Percentiles rank a stretch among this genome's conserved stretches.
Conservation (phyloP, 2,888 invertebrate genomes). For the Yponomeuta cagnagella region DNA sequence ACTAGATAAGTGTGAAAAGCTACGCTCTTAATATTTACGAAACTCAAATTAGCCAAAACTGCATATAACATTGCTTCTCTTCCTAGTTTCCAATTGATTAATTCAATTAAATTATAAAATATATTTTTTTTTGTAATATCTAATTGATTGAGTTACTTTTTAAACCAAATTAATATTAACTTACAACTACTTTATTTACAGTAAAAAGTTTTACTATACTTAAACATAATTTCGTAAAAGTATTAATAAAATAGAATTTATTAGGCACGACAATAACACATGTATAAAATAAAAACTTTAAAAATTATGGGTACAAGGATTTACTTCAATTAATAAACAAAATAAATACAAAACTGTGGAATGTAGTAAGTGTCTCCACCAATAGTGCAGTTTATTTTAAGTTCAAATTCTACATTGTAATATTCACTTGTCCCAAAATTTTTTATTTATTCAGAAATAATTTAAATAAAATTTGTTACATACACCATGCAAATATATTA, state of each 20-base stretch:
- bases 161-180: background rate
- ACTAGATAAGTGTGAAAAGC: background rate
- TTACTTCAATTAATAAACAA: conserved; percentile 13
- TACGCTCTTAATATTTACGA: too few relatives aligned
- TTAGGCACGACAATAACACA: conserved; percentile 9
- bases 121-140: background rate
- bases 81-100: background rate
- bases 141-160: conserved; percentile 1
- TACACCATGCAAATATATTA: background rate
- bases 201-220: background rate
- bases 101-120: background rate
- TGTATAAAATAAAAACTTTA: conserved; percentile 18
- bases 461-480: background rate
- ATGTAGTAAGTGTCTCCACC: conserved; percentile 32
- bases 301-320: conserved; percentile 17
- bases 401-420: background rate
- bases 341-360: conserved; percentile 26
- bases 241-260: conserved; percentile 14
- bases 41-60: background rate
- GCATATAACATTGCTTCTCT: conserved; percentile 1
- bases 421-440: conserved; percentile 1
- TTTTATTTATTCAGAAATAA: background rate
- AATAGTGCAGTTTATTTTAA: background rate
- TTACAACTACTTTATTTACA: conserved; percentile 6
- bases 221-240: conserved; percentile 5